phyloP scores from a whole-genome alignment of 2,113 vertebrate genomes.

The Dendrocopos noguchii region DNA sequence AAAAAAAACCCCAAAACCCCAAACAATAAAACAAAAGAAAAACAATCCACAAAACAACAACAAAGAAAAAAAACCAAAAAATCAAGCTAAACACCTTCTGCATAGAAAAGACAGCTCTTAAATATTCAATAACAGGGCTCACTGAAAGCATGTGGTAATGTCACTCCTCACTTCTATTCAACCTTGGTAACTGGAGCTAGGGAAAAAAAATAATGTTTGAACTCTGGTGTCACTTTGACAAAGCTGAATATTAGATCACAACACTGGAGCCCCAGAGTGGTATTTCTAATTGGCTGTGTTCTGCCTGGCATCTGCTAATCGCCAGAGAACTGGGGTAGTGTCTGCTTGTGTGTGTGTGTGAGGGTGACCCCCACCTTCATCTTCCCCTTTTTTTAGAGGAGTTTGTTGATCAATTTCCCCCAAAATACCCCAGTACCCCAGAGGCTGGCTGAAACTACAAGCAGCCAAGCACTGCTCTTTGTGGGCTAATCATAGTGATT shows the following conservation, averaged over 20 bases:
- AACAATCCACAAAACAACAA: no score
- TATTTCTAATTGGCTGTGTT: constrained; percentile 8
- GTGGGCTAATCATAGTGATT: constrained; percentile 44
- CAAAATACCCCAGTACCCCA: background rate
- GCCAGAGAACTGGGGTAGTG: background rate
- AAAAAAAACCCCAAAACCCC: background rate
- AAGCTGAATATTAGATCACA: constrained; percentile 51
- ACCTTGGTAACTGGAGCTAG: constrained; percentile 40
- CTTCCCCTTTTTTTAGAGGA: background rate
- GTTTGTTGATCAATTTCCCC: background rate
- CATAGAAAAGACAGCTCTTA: constrained; percentile 28
- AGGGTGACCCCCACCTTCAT: background rate
- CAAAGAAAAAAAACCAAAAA: background rate
- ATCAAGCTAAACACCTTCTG: constrained; percentile 36
- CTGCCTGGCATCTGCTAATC: background rate
- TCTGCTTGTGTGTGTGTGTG: no score
- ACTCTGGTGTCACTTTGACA: constrained; percentile 35
- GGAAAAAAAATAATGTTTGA: constrained; percentile 29
- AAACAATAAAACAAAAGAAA: no score
- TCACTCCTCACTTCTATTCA: constrained; percentile 50
- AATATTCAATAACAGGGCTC: background rate
- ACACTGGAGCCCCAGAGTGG: background rate
- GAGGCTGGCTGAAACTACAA: constrained; percentile 12
- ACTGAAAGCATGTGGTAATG: background rate
- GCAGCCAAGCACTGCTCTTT: constrained; percentile 28